These are phyloP conservation scores for Saturnia pavonia DNA, from an alignment of 2,888 invertebrate genomes.

Conservation along the genomic window DNA sequence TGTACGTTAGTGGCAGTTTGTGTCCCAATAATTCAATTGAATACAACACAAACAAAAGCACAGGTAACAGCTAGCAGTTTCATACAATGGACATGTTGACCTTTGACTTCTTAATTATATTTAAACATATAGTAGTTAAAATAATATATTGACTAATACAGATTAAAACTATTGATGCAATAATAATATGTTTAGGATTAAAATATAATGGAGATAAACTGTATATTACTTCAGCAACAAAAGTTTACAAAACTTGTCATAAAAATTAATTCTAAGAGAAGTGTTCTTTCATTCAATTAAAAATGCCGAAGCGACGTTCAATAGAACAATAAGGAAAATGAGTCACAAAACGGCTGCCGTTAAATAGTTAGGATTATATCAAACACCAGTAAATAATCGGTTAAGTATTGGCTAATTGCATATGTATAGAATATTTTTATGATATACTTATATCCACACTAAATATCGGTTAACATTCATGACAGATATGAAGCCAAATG, in stretches of 20 bases:
- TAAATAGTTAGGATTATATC: not conserved
- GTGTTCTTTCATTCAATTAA: constrained; percentile 4
- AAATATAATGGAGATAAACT: not conserved
- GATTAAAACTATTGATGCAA: too few relatives aligned
- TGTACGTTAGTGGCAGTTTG: not conserved
- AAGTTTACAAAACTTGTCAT: too few relatives aligned
- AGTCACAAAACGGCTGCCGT: constrained; percentile 8
- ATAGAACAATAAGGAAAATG: constrained; percentile 17
- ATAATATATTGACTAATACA: too few relatives aligned
- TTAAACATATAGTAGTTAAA: too few relatives aligned
- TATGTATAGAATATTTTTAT: not conserved
- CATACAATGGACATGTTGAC: not conserved
- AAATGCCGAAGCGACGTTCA: not conserved
- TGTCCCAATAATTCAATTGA: not conserved
- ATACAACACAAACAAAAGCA: not conserved
- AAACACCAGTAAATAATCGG: not conserved
- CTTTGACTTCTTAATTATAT: too few relatives aligned
- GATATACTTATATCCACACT: not conserved
- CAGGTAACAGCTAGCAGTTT: not conserved
- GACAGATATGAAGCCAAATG: constrained; percentile 35
- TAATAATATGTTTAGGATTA: not conserved
- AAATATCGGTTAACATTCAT: not conserved
- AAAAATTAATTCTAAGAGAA: not conserved
- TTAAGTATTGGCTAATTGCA: not conserved
- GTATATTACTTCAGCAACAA: too few relatives aligned